phyloP scores from a whole-genome alignment of 2,797 vertebrate genomes.

The Enteromius anoplus region DNA sequence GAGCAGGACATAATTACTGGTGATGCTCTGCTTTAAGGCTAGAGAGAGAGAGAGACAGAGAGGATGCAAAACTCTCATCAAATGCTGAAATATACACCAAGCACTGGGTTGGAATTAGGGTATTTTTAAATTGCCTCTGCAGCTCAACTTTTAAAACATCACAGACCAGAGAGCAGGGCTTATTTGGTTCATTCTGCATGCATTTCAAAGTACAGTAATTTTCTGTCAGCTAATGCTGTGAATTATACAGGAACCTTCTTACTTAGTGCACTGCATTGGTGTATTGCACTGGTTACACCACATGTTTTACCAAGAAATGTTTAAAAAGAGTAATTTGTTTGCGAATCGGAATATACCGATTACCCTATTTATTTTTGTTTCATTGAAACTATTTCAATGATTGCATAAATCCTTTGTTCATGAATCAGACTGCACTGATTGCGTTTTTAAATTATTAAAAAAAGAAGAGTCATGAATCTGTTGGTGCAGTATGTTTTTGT shows the following conservation, averaged over 20 bases:
- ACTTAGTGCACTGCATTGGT: neutral
- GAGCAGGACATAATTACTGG: slow-evolving; percentile 26
- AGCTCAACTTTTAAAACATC: neutral
- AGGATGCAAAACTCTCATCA: slow-evolving; percentile 26
- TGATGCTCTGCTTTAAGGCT: slow-evolving; percentile 22
- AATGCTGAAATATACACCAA: slow-evolving; percentile 18
- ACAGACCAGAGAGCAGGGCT: slow-evolving; percentile 6
- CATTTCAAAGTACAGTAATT: neutral
- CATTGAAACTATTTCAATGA: no score
- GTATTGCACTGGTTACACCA: neutral
- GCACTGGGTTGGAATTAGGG: slow-evolving; percentile 11
- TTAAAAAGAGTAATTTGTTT: neutral
- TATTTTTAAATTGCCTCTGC: slow-evolving; percentile 14
- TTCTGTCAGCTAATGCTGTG: neutral
- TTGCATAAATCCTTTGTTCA: neutral
- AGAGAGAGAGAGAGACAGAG: neutral
- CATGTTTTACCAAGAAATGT: neutral
- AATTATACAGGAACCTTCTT: slow-evolving; percentile 8
- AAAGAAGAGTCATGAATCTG: neutral
- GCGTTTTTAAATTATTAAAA: neutral
- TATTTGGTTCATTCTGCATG: slow-evolving; percentile 1
- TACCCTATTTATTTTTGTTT: neutral
- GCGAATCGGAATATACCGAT: neutral
- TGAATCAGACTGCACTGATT: neutral
- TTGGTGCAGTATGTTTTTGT: neutral